These are phyloP conservation scores for Scolopax mira DNA, from an alignment of 2,113 vertebrate genomes.

Conservation along the genomic window DNA sequence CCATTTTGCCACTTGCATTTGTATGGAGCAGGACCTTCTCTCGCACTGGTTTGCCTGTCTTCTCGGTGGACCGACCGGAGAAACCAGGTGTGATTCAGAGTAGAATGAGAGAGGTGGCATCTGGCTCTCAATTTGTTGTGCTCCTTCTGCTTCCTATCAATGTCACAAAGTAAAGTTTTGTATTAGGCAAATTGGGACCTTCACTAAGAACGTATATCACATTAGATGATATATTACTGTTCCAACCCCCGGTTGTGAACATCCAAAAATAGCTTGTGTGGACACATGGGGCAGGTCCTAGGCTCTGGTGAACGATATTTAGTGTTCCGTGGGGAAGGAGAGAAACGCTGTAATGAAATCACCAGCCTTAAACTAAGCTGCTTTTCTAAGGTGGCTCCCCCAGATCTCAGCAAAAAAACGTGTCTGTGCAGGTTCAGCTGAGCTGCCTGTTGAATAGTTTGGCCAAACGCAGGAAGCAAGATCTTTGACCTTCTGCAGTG, in stretches of 20 bases:
- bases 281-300: not conserved
- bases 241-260: not conserved
- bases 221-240: not conserved
- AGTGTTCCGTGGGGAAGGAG: not conserved
- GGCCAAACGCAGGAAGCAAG: constrained; percentile 63
- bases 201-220: not conserved
- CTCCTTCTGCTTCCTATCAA: constrained; percentile 12
- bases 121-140: not conserved
- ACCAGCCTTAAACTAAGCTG: constrained; percentile 26
- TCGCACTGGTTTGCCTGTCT: not conserved
- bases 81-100: not conserved
- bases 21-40: not conserved
- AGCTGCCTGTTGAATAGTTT: constrained; percentile 56
- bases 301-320: not conserved
- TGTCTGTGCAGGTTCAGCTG: constrained; percentile 40
- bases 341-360: constrained; percentile 49
- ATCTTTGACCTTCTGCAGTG: constrained; percentile 70
- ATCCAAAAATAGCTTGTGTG: constrained; percentile 6
- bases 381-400: constrained; percentile 50
- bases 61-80: not conserved
- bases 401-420: not conserved
- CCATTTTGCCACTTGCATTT: not conserved
- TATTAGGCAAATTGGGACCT: constrained; percentile 9
- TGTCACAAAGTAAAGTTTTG: constrained; percentile 14
- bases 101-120: not conserved